Evolutionary conservation across 2,113 vertebrate species (phyloP).

Genomic region (Illadopsis cleaveri): DNA sequence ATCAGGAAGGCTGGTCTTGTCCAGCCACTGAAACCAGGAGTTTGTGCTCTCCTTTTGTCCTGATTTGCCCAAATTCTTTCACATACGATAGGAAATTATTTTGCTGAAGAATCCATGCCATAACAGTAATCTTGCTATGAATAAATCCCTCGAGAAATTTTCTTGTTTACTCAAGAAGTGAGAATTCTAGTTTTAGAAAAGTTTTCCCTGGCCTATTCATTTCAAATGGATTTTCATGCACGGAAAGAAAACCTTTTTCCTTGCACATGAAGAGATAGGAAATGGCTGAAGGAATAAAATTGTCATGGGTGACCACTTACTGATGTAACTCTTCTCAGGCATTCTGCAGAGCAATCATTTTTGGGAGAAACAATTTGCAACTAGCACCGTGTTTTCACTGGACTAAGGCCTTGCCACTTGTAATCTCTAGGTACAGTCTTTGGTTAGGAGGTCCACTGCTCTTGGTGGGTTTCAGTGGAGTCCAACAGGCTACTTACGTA

Average conservation of each 20-base stretch:
- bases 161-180: background rate
- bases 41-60: background rate
- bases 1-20: background rate
- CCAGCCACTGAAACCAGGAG: background rate
- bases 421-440: slow-evolving; percentile 11
- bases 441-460: background rate
- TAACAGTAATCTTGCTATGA: background rate
- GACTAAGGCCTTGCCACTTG: background rate
- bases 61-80: background rate
- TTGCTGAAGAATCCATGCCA: background rate
- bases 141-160: background rate
- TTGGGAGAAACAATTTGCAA: background rate
- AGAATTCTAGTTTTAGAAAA: background rate
- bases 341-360: slow-evolving; percentile 17
- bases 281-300: slow-evolving; percentile 3
- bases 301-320: background rate
- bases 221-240: background rate
- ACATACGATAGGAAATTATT: background rate
- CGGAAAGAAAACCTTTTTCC: background rate
- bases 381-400: background rate
- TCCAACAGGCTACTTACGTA: background rate
- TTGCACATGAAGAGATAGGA: background rate
- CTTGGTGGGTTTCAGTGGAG: slow-evolving; percentile 47
- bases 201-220: background rate
- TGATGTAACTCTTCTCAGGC: background rate